Conservation (phyloP, 2,113 vertebrate species). For the Solea solea region DNA sequence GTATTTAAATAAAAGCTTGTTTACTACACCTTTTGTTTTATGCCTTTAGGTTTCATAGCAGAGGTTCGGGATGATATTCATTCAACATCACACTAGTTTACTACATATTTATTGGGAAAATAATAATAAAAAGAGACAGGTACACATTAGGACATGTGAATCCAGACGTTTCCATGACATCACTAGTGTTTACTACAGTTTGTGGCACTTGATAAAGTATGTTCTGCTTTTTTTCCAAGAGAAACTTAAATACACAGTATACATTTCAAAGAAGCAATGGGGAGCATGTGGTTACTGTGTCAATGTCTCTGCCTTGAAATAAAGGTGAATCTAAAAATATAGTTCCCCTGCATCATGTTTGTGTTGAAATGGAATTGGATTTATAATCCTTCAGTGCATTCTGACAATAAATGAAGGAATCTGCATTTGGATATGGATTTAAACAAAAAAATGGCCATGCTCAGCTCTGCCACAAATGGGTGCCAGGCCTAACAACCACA, state of each 20-base stretch:
- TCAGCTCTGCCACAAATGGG: too few species aligned
- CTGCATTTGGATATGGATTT: not conserved
- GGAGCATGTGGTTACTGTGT: not conserved
- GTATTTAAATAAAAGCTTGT: constrained; percentile 52
- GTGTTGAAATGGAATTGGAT: not conserved
- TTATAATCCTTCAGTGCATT: not conserved
- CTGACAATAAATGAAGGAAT: not conserved
- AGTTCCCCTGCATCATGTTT: not conserved
- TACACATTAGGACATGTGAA: constrained; percentile 16
- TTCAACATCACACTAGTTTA: not conserved
- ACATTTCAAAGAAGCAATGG: not conserved
- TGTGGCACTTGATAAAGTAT: constrained; percentile 61
- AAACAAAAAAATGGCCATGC: too few species aligned
- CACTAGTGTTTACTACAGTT: constrained; percentile 16
- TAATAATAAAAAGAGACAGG: constrained; percentile 9
- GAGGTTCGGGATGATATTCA: not conserved
- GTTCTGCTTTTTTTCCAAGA: constrained; percentile 23
- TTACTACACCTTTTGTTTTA: not conserved
- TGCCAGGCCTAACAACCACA: too few species aligned
- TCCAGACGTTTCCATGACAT: constrained; percentile 17
- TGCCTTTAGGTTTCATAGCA: not conserved
- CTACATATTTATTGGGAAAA: constrained; percentile 54
- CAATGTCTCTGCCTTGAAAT: not conserved
- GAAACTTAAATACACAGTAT: not conserved
- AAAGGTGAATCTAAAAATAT: constrained; percentile 22